Evolutionary conservation across 1,140 invertebrate species (phyloP).

Genomic region (Drosophila orena): DNA sequence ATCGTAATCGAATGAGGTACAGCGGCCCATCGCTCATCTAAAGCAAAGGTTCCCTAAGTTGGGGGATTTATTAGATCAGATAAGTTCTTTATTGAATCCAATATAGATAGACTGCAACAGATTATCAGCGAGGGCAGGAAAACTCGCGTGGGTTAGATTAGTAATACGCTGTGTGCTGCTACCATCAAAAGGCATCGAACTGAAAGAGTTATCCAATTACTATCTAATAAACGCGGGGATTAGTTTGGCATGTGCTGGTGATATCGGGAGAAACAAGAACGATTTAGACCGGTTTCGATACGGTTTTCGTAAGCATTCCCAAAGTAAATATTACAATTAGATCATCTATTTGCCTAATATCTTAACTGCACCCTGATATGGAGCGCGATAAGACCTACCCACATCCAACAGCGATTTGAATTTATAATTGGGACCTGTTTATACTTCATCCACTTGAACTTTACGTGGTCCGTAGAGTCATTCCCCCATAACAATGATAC

Average conservation of each 20-base stretch:
- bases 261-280: not conserved
- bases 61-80: slow-evolving; percentile 43
- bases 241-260: slow-evolving; percentile 31
- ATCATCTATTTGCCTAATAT: no score
- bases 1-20: slow-evolving; percentile 48
- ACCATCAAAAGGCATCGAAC: slow-evolving; percentile 2
- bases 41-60: slow-evolving; percentile 6
- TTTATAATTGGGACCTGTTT: not conserved
- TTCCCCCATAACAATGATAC: slow-evolving; percentile 24
- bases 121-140: slow-evolving; percentile 11
- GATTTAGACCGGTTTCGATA: not conserved
- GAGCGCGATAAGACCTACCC: not conserved
- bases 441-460: slow-evolving; percentile 10
- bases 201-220: slow-evolving; percentile 34
- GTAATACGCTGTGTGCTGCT: not conserved
- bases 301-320: no score
- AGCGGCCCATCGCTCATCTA: slow-evolving; percentile 34
- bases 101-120: slow-evolving; percentile 25
- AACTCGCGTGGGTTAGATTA: slow-evolving; percentile 20
- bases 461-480: slow-evolving; percentile 5
- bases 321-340: not conserved
- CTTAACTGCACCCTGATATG: not conserved
- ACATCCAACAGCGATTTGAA: slow-evolving; percentile 3
- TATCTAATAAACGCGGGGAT: slow-evolving; percentile 21
- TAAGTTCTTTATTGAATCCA: slow-evolving; percentile 29